These are phyloP conservation scores for Drosophila mimica DNA, from an alignment of 2,888 invertebrate species.

Conservation along the genomic window DNA sequence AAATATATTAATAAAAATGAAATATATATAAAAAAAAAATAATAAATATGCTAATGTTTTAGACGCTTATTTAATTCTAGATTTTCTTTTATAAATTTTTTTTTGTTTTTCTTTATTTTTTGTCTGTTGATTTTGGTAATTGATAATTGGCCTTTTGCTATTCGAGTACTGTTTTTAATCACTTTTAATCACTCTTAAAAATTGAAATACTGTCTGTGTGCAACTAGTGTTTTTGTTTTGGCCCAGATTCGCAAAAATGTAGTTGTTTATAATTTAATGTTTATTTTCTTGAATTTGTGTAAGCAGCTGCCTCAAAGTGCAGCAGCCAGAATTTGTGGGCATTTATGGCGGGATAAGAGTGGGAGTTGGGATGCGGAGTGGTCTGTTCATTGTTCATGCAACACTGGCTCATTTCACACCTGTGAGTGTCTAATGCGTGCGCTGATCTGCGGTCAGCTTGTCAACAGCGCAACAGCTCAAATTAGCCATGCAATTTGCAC, in stretches of 20 bases:
- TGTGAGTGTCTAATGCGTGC: conserved; percentile 26
- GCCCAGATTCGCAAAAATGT: conserved; percentile 2
- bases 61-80: neutral
- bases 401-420: conserved; percentile 42
- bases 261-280: conserved; percentile 28
- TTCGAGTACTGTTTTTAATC: neutral
- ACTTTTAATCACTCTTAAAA: neutral
- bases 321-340: conserved; percentile 7
- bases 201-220: neutral
- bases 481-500: conserved; percentile 77
- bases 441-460: conserved; percentile 44
- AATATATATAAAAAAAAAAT: too few relatives aligned
- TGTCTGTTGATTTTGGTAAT: conserved; percentile 22
- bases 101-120: neutral
- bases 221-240: neutral
- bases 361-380: neutral
- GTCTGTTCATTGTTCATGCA: conserved; percentile 22
- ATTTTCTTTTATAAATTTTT: neutral
- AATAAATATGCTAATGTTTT: too few relatives aligned
- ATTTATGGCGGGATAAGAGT: conserved; percentile 8
- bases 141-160: conserved; percentile 9
- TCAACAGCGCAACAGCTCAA: conserved; percentile 69
- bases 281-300: conserved; percentile 24
- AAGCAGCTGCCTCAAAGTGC: conserved; percentile 6
- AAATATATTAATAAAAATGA: neutral